phyloP scores from a whole-genome alignment of 2,888 invertebrate genomes.

The Xanthorhoe spadicearia region DNA sequence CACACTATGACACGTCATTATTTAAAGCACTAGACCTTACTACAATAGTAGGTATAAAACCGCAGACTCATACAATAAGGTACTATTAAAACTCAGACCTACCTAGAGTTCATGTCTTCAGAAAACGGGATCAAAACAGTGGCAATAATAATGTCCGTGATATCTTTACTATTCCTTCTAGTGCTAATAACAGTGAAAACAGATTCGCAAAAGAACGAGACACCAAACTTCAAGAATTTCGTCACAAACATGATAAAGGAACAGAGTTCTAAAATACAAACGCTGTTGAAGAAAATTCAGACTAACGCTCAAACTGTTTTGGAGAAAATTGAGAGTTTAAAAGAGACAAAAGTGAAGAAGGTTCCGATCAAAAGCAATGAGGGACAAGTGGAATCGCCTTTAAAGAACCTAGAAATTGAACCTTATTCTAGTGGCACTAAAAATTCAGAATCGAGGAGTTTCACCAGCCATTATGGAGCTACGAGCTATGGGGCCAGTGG shows the following conservation, averaged over 20 bases:
- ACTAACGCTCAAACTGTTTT: slow-evolving; percentile 70
- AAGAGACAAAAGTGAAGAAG: slow-evolving; percentile 48
- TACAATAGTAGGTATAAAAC: slow-evolving; percentile 62
- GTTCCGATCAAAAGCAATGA: slow-evolving; percentile 37
- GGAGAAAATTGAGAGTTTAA: slow-evolving; percentile 66
- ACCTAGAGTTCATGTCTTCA: slow-evolving; percentile 65
- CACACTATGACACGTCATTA: slow-evolving; percentile 64
- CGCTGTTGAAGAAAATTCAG: slow-evolving; percentile 70
- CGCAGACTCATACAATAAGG: slow-evolving; percentile 38
- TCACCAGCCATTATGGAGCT: slow-evolving; percentile 62
- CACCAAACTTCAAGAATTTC: slow-evolving; percentile 68
- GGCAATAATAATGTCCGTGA: slow-evolving; percentile 67
- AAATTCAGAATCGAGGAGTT: slow-evolving; percentile 60
- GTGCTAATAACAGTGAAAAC: slow-evolving; percentile 61
- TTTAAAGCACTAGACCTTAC: slow-evolving; percentile 62
- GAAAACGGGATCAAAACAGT: slow-evolving; percentile 52
- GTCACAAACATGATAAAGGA: slow-evolving; percentile 71
- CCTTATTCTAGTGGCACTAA: slow-evolving; percentile 42
- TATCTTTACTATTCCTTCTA: slow-evolving; percentile 63
- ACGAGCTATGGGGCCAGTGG: slow-evolving; percentile 70
- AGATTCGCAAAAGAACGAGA: slow-evolving; percentile 54
- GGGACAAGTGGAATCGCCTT: slow-evolving; percentile 68
- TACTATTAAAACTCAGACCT: slow-evolving; percentile 48
- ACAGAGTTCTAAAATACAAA: slow-evolving; percentile 72
- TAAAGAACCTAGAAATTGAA: slow-evolving; percentile 47